Evolutionary conservation across 1,140 invertebrate species (phyloP).

Genomic region (Hermetia illucens): DNA sequence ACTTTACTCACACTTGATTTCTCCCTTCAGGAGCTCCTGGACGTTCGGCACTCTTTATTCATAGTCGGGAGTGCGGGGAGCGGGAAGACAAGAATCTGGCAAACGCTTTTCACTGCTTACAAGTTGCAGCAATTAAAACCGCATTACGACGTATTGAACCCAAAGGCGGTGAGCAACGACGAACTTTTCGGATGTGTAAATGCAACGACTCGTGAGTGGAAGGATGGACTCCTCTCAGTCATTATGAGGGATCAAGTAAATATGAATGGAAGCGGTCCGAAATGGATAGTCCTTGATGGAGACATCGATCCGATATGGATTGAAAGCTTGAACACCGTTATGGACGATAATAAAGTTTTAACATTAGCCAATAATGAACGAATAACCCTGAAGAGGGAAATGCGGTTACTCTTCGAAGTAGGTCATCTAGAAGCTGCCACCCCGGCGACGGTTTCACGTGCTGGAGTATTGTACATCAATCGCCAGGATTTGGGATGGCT

Average conservation of each 20-base stretch:
- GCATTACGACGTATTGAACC: constrained; percentile 78
- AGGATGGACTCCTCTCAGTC: constrained; percentile 85
- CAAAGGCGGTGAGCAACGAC: constrained; percentile 91
- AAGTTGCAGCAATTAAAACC: constrained; percentile 65
- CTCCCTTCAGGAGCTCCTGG: constrained; percentile 71
- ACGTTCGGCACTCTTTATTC: constrained; percentile 81
- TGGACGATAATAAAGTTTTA: constrained; percentile 79
- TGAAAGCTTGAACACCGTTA: constrained; percentile 78
- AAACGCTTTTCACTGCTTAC: constrained; percentile 64
- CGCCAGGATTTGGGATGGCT: constrained; percentile 94
- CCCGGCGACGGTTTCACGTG: constrained; percentile 88
- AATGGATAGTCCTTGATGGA: constrained; percentile 93
- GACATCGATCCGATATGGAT: constrained; percentile 98
- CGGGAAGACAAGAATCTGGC: constrained; percentile 80
- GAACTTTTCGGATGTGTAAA: constrained; percentile 94
- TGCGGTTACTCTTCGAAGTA: constrained; percentile 91
- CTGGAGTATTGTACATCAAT: constrained; percentile 85
- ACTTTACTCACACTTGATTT: background rate
- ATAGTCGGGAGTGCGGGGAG: constrained; percentile 73
- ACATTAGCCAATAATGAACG: constrained; percentile 89
- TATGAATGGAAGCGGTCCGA: constrained; percentile 59
- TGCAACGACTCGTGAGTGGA: constrained; percentile 90
- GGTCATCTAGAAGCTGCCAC: constrained; percentile 85
- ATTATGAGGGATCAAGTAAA: constrained; percentile 90
- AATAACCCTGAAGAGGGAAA: constrained; percentile 77